Conservation (phyloP, 1,140 invertebrate species). For the Trichogramma pretiosum region DNA sequence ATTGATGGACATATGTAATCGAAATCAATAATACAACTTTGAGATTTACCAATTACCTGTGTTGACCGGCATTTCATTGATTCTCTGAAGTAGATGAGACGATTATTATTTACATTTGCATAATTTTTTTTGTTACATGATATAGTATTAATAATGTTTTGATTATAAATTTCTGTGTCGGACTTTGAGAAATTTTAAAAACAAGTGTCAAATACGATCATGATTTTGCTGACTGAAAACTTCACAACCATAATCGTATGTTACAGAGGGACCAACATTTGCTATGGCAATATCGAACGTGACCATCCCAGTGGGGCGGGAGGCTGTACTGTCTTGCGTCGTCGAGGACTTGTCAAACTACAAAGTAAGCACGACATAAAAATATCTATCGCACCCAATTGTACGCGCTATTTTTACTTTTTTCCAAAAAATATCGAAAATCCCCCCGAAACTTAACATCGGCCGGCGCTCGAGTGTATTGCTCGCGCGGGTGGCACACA, state of each 20-base stretch:
- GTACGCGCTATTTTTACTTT: neutral
- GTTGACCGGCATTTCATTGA: no score
- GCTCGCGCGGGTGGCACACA: neutral
- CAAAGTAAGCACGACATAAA: no score
- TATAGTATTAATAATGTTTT: neutral
- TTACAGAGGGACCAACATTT: constrained; percentile 64
- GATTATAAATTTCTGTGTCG: neutral
- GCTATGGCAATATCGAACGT: constrained; percentile 73
- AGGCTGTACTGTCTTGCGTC: constrained; percentile 72
- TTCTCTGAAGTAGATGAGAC: neutral
- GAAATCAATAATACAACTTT: no score
- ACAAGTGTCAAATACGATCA: neutral
- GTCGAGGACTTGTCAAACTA: constrained; percentile 76
- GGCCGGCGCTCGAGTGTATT: no score
- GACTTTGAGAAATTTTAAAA: neutral
- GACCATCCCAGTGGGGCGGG: constrained; percentile 72
- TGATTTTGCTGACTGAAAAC: neutral
- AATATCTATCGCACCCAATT: no score
- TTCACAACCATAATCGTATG: constrained; percentile 24
- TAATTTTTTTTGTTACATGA: neutral
- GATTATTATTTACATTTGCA: neutral
- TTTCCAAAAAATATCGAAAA: no score
- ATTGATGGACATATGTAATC: no score
- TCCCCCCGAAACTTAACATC: no score
- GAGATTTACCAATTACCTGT: no score